Conservation (phyloP, 1,140 invertebrate genomes). For the Diabrotica undecimpunctata region DNA sequence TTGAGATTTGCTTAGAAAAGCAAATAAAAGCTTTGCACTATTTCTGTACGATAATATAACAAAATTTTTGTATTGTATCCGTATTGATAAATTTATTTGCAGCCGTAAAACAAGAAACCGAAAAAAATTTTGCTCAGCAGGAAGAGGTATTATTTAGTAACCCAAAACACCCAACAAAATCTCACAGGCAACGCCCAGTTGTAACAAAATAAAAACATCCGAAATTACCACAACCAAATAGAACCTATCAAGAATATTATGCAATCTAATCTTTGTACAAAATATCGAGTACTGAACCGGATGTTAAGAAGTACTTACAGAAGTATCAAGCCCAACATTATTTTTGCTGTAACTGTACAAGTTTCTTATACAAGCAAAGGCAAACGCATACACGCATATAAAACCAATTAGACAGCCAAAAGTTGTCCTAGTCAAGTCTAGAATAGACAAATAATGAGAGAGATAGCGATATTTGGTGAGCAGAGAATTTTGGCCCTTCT, state of each 20-base stretch:
- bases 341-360: conserved; percentile 24
- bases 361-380: neutral
- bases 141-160: too few relatives aligned
- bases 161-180: too few relatives aligned
- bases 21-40: too few relatives aligned
- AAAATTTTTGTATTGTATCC: too few relatives aligned
- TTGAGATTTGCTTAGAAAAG: too few relatives aligned
- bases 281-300: neutral
- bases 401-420: conserved; percentile 25
- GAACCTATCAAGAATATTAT: neutral
- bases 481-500: conserved; percentile 19
- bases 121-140: too few relatives aligned
- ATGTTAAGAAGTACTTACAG: neutral
- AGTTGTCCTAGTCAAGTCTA: conserved; percentile 30
- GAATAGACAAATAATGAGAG: conserved; percentile 25
- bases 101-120: too few relatives aligned
- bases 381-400: conserved; percentile 20
- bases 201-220: too few relatives aligned
- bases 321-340: conserved; percentile 10
- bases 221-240: neutral
- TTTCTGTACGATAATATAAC: too few relatives aligned
- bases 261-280: neutral
- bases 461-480: conserved; percentile 5
- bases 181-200: too few relatives aligned
- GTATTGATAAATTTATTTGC: too few relatives aligned